Percentiles rank a stretch among this genome's conserved stretches.
Evolutionary conservation across 2,888 invertebrate genomes (phyloP).

Genomic region (Parapristionchus giblindavisi): DNA sequence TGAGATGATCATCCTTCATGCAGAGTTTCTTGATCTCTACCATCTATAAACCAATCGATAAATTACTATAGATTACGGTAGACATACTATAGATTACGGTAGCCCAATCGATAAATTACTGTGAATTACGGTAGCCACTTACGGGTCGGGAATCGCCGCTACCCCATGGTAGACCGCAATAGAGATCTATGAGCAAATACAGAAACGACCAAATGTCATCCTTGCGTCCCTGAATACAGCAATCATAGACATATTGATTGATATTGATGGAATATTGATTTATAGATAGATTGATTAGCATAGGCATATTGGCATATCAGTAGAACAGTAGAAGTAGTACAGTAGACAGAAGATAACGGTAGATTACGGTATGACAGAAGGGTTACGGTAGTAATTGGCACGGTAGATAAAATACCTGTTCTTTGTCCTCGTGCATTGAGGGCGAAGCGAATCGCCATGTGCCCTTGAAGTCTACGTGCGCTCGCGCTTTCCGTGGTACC

Average conservation of each 20-base stretch:
- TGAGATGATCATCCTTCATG: slow-evolving; percentile 30
- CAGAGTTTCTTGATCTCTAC: slow-evolving; percentile 20
- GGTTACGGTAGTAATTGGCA: no score
- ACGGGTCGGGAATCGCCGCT: not conserved
- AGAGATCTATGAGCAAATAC: slow-evolving; percentile 73
- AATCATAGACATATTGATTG: no score
- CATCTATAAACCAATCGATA: not conserved
- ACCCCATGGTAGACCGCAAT: slow-evolving; percentile 72
- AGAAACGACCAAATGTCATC: slow-evolving; percentile 48
- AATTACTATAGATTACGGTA: not conserved
- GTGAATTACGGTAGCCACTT: not conserved
- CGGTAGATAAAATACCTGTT: no score
- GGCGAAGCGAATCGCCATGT: slow-evolving; percentile 27
- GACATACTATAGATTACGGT: not conserved
- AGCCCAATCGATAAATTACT: not conserved
- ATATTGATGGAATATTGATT: not conserved
- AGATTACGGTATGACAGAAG: no score
- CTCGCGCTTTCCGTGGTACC: slow-evolving; percentile 20
- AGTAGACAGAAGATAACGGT: no score
- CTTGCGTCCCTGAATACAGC: slow-evolving; percentile 22
- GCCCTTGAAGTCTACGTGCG: slow-evolving; percentile 21
- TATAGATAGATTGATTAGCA: no score
- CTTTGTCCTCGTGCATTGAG: slow-evolving; percentile 33
- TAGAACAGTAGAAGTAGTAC: no score
- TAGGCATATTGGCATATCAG: no score